Conservation (phyloP, 2,888 invertebrate genomes). For the Sphecodes monilicornis region DNA sequence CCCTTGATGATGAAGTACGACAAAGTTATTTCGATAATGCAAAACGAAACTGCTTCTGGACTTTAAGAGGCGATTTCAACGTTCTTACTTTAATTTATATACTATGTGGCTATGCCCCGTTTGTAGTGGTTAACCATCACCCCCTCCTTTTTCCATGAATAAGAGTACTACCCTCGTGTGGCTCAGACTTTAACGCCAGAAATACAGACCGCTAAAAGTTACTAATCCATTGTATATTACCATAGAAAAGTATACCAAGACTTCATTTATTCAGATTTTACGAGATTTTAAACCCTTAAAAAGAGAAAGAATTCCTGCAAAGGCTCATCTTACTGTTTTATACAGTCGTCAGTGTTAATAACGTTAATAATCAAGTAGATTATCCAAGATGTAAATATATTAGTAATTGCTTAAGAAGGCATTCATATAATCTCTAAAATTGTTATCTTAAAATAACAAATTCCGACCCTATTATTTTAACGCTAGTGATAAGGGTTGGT, state of each 20-base stretch:
- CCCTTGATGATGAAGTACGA: not conserved
- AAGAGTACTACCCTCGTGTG: not conserved
- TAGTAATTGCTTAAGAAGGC: no score
- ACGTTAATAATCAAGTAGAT: not conserved
- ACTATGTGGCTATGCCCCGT: not conserved
- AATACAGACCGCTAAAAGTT: not conserved
- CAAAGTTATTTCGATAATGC: slow-evolving; percentile 9
- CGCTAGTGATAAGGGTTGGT: no score
- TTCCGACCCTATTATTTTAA: no score
- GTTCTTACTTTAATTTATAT: not conserved
- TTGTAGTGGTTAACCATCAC: not conserved
- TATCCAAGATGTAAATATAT: no score
- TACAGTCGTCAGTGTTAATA: not conserved
- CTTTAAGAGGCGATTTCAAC: not conserved
- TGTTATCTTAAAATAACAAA: no score
- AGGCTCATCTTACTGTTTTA: not conserved
- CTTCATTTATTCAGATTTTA: not conserved
- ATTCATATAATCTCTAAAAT: no score
- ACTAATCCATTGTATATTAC: not conserved
- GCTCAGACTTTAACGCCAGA: not conserved
- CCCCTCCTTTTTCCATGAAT: not conserved
- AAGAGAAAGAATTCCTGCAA: not conserved
- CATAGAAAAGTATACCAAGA: not conserved
- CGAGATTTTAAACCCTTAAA: not conserved
- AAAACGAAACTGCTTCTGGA: not conserved